These are phyloP conservation scores for Brachymystax lenok DNA, from an alignment of 2,797 vertebrate species.

Conservation along the genomic window DNA sequence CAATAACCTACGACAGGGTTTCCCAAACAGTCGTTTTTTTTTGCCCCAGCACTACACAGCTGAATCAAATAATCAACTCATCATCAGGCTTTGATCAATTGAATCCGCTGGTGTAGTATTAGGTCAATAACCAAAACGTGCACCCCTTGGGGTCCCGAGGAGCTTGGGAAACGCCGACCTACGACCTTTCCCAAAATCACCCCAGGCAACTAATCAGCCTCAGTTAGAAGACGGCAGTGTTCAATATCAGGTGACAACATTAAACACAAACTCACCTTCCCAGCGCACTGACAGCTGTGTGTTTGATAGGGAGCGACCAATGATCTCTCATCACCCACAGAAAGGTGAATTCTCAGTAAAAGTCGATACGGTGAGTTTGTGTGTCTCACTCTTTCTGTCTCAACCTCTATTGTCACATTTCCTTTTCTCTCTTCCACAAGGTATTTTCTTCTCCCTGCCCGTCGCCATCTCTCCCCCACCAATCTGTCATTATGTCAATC, in stretches of 20 bases:
- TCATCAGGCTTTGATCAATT: no score
- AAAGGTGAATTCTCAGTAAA: not conserved
- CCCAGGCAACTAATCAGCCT: conserved; percentile 34
- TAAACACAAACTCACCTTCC: not conserved
- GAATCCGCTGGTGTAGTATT: no score
- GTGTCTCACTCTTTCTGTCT: not conserved
- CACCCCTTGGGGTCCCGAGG: no score
- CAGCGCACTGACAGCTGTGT: not conserved
- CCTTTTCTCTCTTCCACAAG: conserved; percentile 6
- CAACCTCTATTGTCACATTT: not conserved
- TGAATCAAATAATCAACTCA: no score
- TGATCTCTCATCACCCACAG: not conserved
- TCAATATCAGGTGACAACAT: not conserved
- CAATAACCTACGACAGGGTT: not conserved
- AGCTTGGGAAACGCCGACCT: conserved; percentile 19
- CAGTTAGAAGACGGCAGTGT: not conserved
- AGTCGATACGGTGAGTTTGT: not conserved
- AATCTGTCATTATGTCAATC: not conserved
- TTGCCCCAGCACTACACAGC: no score
- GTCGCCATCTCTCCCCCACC: not conserved
- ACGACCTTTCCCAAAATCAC: conserved; percentile 30
- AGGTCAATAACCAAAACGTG: no score
- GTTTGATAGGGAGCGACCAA: not conserved
- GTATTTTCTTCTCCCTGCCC: not conserved
- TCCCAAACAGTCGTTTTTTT: no score